phyloP scores from a whole-genome alignment of 2,113 vertebrate genomes.

The Nanorana parkeri region DNA sequence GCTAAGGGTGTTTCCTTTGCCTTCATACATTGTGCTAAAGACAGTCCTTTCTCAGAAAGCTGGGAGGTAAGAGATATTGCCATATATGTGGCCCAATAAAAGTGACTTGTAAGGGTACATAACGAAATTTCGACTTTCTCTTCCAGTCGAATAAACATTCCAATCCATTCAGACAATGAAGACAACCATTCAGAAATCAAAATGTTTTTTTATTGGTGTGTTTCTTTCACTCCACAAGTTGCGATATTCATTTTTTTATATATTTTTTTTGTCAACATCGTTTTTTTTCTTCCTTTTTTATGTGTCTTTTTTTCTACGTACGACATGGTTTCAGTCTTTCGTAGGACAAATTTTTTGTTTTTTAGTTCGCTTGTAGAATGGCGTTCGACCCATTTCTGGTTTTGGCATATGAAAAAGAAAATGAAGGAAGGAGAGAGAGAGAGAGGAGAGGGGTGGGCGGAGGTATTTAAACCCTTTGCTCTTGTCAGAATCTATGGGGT shows the following conservation, averaged over 20 bases:
- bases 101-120: too few relatives aligned
- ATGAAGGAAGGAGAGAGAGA: conserved; percentile 47
- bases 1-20: too few relatives aligned
- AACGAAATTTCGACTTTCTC: too few relatives aligned
- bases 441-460: conserved; percentile 45
- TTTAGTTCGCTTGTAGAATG: conserved; percentile 57
- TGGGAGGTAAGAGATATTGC: too few relatives aligned
- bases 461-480: conserved; percentile 55
- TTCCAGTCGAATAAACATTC: neutral
- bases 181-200: conserved; percentile 51
- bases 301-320: conserved; percentile 48
- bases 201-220: conserved; percentile 57
- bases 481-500: conserved; percentile 35
- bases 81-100: too few relatives aligned
- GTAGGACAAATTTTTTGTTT: conserved; percentile 46
- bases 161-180: conserved; percentile 5
- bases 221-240: conserved; percentile 58
- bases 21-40: too few relatives aligned
- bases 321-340: conserved; percentile 51
- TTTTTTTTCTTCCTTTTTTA: conserved; percentile 52
- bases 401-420: conserved; percentile 59
- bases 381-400: conserved; percentile 58
- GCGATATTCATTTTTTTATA: conserved; percentile 54
- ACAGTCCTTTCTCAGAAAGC: too few relatives aligned
- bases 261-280: conserved; percentile 29